Evolutionary conservation across 2,888 invertebrate species (phyloP), one percentile per base, ranked within the genome.

Genomic region (Aporophyla lueneburgensis): DNA sequence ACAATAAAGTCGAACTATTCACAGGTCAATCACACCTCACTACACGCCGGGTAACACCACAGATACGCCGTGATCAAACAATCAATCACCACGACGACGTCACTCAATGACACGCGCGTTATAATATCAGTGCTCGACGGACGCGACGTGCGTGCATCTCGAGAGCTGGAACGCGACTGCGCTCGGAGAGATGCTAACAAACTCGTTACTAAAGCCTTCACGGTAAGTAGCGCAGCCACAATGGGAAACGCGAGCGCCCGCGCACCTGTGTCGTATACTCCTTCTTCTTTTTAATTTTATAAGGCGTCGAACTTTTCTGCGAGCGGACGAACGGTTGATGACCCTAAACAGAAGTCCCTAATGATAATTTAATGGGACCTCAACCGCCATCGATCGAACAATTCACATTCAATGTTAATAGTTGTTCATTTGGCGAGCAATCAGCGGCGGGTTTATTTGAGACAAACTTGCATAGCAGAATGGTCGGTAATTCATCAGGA

Each of bases 271-370:
- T 89, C 89, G 89, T 89, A 88, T 89, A 86, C 78, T 84, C 86
- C 87, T 90, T 93, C 93, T 95, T 94, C 89, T 92, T 92, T 92
- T 92, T 91, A 89, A 89, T 91, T 91, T 89, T 89, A 90, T 87
- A 89, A 92, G 91, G 87, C 94, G 93, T 92, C 93, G 93, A 93
- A 93, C 93, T 93, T 94, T 94, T 94, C 93, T 93, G 94, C 94
- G 89, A 89, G 86, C 86, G 85, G 84, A 74, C 89, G 88, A 84
- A 81, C 92, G 95, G 95, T 94, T 93, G 93, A 93, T 93, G 95
- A 96, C 95, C 96, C 90, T 87, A 84, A 87, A 81, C 83, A 83
- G 77, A 83, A 80, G 75, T 76, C 81, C 75, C 74, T 88, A 85
- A 89, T 86, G 87, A 89, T 86, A 89, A 90, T 90, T 90, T 89